Conservation (phyloP, 2,888 invertebrate genomes). For the Apeira syringaria region DNA sequence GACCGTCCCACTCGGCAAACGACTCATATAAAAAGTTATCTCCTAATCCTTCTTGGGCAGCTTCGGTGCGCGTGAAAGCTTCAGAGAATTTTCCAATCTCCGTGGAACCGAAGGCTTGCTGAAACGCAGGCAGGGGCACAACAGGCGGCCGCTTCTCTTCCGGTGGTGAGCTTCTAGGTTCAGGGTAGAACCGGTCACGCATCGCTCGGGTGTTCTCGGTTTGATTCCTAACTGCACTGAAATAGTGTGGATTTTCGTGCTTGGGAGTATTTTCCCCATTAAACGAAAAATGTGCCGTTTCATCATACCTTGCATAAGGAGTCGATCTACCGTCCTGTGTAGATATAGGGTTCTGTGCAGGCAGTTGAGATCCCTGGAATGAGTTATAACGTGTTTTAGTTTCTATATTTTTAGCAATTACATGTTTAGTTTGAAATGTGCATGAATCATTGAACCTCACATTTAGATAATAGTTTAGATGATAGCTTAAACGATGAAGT, state of each 20-base stretch:
- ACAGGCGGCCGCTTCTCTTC: constrained; percentile 67
- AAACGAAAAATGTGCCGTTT: constrained; percentile 43
- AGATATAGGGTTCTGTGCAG: constrained; percentile 54
- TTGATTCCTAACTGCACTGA: constrained; percentile 36
- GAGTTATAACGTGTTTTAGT: background rate
- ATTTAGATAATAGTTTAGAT: too few species aligned
- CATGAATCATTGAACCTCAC: too few species aligned
- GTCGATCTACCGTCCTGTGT: constrained; percentile 65
- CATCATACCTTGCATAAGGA: constrained; percentile 65
- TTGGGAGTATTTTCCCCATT: constrained; percentile 48
- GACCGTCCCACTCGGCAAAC: constrained; percentile 70
- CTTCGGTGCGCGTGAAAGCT: constrained; percentile 85
- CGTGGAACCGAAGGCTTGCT: constrained; percentile 93
- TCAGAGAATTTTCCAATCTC: constrained; percentile 93
- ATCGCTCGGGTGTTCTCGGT: constrained; percentile 41
- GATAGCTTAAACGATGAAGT: too few species aligned
- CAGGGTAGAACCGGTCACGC: constrained; percentile 47
- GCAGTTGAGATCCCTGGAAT: constrained; percentile 60
- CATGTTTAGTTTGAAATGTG: too few species aligned
- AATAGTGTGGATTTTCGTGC: constrained; percentile 49
- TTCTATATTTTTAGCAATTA: too few species aligned
- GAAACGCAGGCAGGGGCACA: constrained; percentile 90
- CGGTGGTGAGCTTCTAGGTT: constrained; percentile 55
- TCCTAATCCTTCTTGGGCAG: constrained; percentile 63
- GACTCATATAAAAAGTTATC: constrained; percentile 70